These are phyloP conservation scores for Pardosa pseudoannulata DNA, from an alignment of 2,888 invertebrate species.

Conservation along the genomic window DNA sequence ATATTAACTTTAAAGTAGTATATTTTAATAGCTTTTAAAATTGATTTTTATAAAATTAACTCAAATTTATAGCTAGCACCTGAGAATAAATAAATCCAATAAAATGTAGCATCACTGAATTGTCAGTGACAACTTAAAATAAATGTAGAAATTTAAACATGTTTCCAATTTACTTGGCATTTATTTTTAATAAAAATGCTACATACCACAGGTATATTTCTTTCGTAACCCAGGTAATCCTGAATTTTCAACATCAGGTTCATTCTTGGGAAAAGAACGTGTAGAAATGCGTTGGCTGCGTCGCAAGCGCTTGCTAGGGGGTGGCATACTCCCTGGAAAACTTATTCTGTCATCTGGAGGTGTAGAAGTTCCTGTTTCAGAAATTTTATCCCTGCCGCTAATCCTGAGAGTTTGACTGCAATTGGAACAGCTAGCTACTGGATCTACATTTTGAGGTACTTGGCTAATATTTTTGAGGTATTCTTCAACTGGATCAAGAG, in stretches of 20 bases:
- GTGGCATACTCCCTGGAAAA: slow-evolving; percentile 43
- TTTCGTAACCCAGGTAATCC: slow-evolving; percentile 74
- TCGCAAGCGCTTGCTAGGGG: slow-evolving; percentile 49
- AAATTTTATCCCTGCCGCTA: slow-evolving; percentile 32
- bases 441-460: slow-evolving; percentile 60
- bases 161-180: too few relatives aligned
- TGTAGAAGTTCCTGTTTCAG: slow-evolving; percentile 46
- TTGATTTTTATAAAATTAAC: too few relatives aligned
- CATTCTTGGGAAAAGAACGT: slow-evolving; percentile 19
- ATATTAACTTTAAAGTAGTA: too few relatives aligned
- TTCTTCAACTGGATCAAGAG: slow-evolving; percentile 71
- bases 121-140: too few relatives aligned
- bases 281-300: slow-evolving; percentile 50
- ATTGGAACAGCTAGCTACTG: slow-evolving; percentile 25
- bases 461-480: slow-evolving; percentile 62
- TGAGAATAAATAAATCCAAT: too few relatives aligned
- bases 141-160: too few relatives aligned
- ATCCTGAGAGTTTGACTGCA: slow-evolving; percentile 45
- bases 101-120: too few relatives aligned
- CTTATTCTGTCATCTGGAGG: slow-evolving; percentile 40
- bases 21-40: too few relatives aligned
- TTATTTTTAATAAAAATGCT: too few relatives aligned
- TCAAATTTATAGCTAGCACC: too few relatives aligned
- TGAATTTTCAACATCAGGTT: slow-evolving; percentile 29
- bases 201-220: slow-evolving; percentile 68